Evolutionary conservation across 2,113 vertebrate species (phyloP), one percentile per base, ranked within the genome.

Genomic region (Ochotona princeps): DNA sequence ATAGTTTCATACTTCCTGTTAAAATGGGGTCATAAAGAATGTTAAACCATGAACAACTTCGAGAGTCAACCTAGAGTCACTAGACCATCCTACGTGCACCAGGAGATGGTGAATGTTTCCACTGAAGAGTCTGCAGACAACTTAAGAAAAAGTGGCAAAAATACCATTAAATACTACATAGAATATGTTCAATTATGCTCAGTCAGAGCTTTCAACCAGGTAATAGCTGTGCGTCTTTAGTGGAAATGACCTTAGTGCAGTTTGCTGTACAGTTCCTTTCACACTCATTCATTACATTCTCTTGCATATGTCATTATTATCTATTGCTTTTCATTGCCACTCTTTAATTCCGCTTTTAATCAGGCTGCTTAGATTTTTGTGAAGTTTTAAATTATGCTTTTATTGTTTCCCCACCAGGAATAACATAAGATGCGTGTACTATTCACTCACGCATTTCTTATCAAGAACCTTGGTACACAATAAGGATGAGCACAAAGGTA

Each of bases 151-250:
- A 95, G 78, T 78, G 38, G 2, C 65, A 76, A 82, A 63, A 70
- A 83, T 93, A 23, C 66, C 57, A 82, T 61, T 67, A 94, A 92
- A 65, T 80, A 57, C 15, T 86, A 25, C 4, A 75, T 70, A 75
- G 95, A 60, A 87, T 61, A 87, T n/a, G 66, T 89, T 86, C 63
- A 96, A 47, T 63, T 96, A 93, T 90, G 76, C 35, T 92, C 61
- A 12, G 93, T 82, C 80, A 25, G 0, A 96, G 30, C 66, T 8
- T 57, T 93, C 63, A 97, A 95, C 96, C 57, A 97, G 79, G 73
- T 78, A 90, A 96, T 91, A 61, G 83, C 65, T 85, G 88, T 92
- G 93, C 89, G 76, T 96, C 47, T 95, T 95, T 65, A 91, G 60
- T 69, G 91, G 72, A 94, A 81, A 91, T n/a, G 88, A 73, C 49